These are phyloP conservation scores for Melinaea marsaeus DNA, from an alignment of 2,888 invertebrate genomes.

Conservation along the genomic window DNA sequence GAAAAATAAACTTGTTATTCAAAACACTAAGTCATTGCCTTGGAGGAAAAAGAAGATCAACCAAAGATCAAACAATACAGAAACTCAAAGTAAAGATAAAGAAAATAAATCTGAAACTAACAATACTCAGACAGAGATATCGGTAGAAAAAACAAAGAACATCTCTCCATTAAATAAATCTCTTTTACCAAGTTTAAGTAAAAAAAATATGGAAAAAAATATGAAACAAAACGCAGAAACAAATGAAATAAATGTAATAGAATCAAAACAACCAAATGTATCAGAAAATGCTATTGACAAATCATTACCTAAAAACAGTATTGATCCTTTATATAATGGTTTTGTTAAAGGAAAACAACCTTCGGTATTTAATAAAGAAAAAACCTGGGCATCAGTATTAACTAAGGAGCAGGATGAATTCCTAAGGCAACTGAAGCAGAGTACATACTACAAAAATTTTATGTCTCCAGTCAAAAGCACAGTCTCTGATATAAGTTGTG, in stretches of 20 bases:
- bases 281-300: constrained; percentile 11
- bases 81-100: constrained; percentile 29
- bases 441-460: constrained; percentile 70
- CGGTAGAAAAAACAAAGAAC: constrained; percentile 37
- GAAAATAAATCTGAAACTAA: constrained; percentile 34
- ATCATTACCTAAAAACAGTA: constrained; percentile 29
- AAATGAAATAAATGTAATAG: constrained; percentile 3
- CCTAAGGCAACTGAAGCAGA: constrained; percentile 64
- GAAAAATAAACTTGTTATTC: constrained; percentile 62
- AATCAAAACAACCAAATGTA: constrained; percentile 10
- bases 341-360: constrained; percentile 62
- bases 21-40: constrained; percentile 64
- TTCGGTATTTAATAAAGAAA: constrained; percentile 56
- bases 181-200: constrained; percentile 11
- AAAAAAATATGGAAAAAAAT: constrained; percentile 6
- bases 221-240: constrained; percentile 24
- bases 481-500: constrained; percentile 57
- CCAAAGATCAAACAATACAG: constrained; percentile 33
- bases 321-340: constrained; percentile 31
- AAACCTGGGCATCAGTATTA: constrained; percentile 69
- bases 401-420: constrained; percentile 70
- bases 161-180: constrained; percentile 28
- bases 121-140: constrained; percentile 36
- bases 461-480: constrained; percentile 62
- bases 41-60: constrained; percentile 48